These are phyloP conservation scores for Sipha maydis DNA, from an alignment of 2,888 invertebrate genomes.

Conservation along the genomic window DNA sequence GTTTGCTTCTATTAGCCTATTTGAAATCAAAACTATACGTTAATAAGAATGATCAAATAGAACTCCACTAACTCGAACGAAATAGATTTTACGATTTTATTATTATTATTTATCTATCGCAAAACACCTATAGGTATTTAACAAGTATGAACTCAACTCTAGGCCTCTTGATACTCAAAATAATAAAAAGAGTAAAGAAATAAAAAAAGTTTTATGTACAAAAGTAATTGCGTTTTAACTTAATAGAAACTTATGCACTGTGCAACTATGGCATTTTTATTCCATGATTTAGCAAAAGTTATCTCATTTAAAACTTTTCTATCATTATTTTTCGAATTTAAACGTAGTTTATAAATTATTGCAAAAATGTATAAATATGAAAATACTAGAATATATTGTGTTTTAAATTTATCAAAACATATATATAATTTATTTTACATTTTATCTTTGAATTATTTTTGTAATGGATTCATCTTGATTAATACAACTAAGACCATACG, in stretches of 20 bases:
- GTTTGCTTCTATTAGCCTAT: neutral
- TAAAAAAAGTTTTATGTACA: neutral
- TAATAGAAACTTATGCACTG: neutral
- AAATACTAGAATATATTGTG: too few relatives aligned
- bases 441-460: too few relatives aligned
- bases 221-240: conserved; percentile 9
- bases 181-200: too few relatives aligned
- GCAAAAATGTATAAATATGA: neutral
- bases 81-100: neutral
- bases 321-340: neutral
- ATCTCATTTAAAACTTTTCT: conserved; percentile 5
- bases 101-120: neutral
- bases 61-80: neutral
- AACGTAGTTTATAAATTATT: neutral
- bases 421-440: too few relatives aligned
- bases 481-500: too few relatives aligned
- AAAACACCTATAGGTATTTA: neutral
- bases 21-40: neutral
- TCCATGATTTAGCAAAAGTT: conserved; percentile 20
- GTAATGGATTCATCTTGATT: too few relatives aligned
- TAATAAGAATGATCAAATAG: neutral
- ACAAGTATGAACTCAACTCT: neutral
- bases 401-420: too few relatives aligned
- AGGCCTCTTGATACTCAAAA: neutral
- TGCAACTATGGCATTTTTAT: neutral